Conservation (phyloP, 2,888 invertebrate genomes). For the Rhamphomyia laevipes region DNA sequence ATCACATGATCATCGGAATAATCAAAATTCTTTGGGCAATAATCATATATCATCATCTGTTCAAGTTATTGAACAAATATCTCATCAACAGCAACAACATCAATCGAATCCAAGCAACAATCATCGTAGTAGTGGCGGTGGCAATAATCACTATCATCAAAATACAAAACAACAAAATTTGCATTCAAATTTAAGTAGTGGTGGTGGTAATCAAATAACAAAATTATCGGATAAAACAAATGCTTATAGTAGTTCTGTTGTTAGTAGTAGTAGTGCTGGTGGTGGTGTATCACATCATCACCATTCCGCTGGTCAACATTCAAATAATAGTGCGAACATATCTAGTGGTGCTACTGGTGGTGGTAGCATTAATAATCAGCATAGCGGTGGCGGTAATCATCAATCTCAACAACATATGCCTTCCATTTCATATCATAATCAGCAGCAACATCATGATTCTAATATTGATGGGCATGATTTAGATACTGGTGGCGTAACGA, state of each 20-base stretch:
- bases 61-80: conserved; percentile 3
- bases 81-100: conserved; percentile 10
- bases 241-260: conserved; percentile 11
- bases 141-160: conserved; percentile 15
- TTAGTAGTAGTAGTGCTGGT: conserved; percentile 15
- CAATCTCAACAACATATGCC: conserved; percentile 12
- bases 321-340: not conserved
- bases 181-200: conserved; percentile 1
- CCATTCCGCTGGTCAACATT: not conserved
- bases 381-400: conserved; percentile 5
- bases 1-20: not conserved
- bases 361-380: conserved; percentile 5
- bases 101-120: conserved; percentile 3
- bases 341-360: no score
- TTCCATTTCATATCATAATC: not conserved
- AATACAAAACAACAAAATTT: conserved; percentile 12
- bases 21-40: no score
- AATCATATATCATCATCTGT: no score
- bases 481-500: no score
- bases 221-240: conserved; percentile 20
- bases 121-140: conserved; percentile 7
- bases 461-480: no score
- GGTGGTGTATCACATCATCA: conserved; percentile 20
- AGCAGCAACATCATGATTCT: not conserved
- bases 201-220: conserved; percentile 11